Percentiles rank a stretch among this genome's conserved stretches.
Evolutionary conservation across 2,888 invertebrate genomes (phyloP).

Genomic region (Drosophila pseudotakahashii): DNA sequence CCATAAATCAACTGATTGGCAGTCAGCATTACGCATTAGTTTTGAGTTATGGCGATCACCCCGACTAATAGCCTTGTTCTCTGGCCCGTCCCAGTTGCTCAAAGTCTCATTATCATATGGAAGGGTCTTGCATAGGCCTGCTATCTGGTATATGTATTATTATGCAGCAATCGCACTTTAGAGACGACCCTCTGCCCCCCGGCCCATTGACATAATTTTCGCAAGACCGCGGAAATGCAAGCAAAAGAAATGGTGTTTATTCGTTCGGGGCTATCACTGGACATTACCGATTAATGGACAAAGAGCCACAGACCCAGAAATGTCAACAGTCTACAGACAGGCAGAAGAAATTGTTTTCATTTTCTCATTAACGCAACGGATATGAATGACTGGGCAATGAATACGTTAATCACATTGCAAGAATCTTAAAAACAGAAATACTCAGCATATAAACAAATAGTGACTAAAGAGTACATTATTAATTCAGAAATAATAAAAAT

Average conservation of each 20-base stretch:
- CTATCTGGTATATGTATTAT: constrained; percentile 21
- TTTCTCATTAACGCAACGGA: constrained; percentile 33
- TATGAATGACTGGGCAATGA: constrained; percentile 4
- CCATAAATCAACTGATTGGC: constrained; percentile 30
- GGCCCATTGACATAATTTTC: constrained; percentile 43
- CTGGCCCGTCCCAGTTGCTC: constrained; percentile 25
- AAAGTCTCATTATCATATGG: constrained; percentile 33
- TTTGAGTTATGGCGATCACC: constrained; percentile 19
- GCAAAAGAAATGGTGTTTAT: constrained; percentile 38
- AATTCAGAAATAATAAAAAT: too few species aligned
- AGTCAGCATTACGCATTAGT: constrained; percentile 21
- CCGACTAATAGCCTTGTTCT: constrained; percentile 33
- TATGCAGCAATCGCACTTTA: constrained; percentile 34
- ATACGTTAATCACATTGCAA: background rate
- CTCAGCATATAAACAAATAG: background rate
- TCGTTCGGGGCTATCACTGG: constrained; percentile 25
- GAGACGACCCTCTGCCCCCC: constrained; percentile 7
- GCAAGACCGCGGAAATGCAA: constrained; percentile 44
- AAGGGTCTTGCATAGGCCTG: constrained; percentile 21
- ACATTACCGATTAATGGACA: constrained; percentile 21
- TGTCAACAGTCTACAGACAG: constrained; percentile 13
- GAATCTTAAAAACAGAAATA: background rate
- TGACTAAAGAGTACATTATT: too few species aligned
- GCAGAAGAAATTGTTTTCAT: constrained; percentile 32
- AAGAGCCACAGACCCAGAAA: constrained; percentile 27